These are phyloP conservation scores for Chiroxiphia lanceolata DNA, from an alignment of 2,797 vertebrate species.

Conservation along the genomic window DNA sequence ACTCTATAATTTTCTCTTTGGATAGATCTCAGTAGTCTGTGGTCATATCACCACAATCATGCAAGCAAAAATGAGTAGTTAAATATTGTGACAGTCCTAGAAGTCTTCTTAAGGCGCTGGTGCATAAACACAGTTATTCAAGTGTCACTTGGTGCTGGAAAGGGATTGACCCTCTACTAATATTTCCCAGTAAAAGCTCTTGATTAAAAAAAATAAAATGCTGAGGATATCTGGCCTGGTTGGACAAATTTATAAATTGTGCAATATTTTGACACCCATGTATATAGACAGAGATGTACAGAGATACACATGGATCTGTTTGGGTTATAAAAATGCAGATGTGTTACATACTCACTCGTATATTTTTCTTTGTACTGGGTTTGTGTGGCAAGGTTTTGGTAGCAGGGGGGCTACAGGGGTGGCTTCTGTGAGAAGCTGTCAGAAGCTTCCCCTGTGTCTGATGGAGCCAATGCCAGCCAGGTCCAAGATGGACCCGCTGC, in stretches of 20 bases:
- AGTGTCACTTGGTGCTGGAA: constrained; percentile 53
- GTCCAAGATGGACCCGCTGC: fast-evolving
- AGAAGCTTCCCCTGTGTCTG: neutral
- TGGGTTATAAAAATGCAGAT: constrained; percentile 17
- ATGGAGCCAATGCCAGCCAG: neutral
- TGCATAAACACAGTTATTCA: constrained; percentile 55
- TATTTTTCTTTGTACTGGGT: neutral
- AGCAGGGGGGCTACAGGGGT: too few species aligned
- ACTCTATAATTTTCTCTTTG: constrained; percentile 79
- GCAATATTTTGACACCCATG: neutral
- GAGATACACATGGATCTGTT: neutral
- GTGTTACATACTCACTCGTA: neutral
- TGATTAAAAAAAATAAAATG: constrained; percentile 45
- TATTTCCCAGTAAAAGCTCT: constrained; percentile 46
- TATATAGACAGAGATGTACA: neutral
- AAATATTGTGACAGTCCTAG: constrained; percentile 70
- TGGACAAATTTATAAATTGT: constrained; percentile 46
- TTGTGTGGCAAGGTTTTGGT: neutral
- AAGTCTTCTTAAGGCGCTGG: constrained; percentile 48
- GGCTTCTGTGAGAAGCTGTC: neutral
- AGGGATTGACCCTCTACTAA: constrained; percentile 38
- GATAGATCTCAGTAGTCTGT: constrained; percentile 83
- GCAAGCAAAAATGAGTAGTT: constrained; percentile 80
- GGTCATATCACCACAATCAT: constrained; percentile 82
- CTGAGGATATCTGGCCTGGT: neutral